phyloP scores from a whole-genome alignment of 2,797 vertebrate species.

The Enteromius afrohamiltoni region DNA sequence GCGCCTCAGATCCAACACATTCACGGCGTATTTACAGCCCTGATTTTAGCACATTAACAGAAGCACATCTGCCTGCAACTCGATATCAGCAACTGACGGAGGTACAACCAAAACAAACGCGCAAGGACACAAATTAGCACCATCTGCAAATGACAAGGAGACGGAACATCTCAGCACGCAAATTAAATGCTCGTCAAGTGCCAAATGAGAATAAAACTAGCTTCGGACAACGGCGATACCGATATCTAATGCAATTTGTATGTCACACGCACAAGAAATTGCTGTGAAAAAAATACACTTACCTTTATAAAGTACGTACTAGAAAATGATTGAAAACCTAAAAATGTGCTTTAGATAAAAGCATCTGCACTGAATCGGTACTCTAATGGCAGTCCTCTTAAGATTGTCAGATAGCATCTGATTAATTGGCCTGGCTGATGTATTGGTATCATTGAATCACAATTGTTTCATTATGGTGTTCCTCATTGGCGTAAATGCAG shows the following conservation, averaged over 20 bases:
- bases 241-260: not conserved
- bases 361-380: no score
- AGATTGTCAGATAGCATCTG: no score
- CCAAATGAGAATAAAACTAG: not conserved
- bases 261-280: not conserved
- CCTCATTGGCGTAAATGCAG: not conserved
- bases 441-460: no score
- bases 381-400: no score
- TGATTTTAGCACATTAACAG: constrained; percentile 7
- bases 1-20: not conserved
- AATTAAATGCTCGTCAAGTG: constrained; percentile 12
- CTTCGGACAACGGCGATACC: not conserved
- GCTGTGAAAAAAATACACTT: not conserved
- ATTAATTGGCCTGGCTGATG: no score
- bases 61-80: constrained; percentile 20
- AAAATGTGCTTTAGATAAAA: not conserved
- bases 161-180: not conserved
- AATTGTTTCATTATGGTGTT: no score
- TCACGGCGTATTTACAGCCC: constrained; percentile 5
- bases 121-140: constrained; percentile 13
- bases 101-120: constrained; percentile 11
- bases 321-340: not conserved
- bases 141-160: constrained; percentile 18
- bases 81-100: not conserved
- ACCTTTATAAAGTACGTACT: not conserved